Evolutionary conservation across 2,113 vertebrate genomes (phyloP).

Genomic region (Sigmodon hispidus): DNA sequence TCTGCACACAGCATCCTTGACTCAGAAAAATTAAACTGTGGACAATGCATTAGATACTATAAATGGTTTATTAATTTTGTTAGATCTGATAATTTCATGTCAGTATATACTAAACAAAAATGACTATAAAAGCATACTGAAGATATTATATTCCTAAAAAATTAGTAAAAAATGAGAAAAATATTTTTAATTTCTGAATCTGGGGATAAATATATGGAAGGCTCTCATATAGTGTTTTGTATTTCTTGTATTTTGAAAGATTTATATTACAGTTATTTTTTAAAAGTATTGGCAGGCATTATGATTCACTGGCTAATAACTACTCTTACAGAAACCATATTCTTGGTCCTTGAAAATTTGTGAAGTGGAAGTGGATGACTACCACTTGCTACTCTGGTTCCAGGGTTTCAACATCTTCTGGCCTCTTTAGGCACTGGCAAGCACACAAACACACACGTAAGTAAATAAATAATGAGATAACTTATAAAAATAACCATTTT

Average conservation of each 20-base stretch:
- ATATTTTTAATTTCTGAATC: not conserved
- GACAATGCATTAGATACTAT: not conserved
- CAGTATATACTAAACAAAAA: conserved; percentile 32
- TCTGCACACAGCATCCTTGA: not conserved
- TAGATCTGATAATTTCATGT: not conserved
- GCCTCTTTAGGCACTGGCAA: not conserved
- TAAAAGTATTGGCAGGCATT: too few species aligned
- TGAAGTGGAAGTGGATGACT: not conserved
- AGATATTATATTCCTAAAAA: conserved; percentile 1
- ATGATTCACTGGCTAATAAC: not conserved
- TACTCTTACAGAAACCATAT: not conserved
- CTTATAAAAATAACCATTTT: not conserved
- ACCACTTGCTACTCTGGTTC: not conserved
- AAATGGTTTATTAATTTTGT: conserved; percentile 16
- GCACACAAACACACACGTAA: fast-evolving
- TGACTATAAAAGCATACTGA: not conserved
- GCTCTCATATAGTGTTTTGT: not conserved
- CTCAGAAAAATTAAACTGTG: not conserved
- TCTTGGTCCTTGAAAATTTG: not conserved
- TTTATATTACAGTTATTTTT: not conserved
- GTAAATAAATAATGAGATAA: not conserved
- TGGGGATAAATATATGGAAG: not conserved
- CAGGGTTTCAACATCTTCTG: not conserved
- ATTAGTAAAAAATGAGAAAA: not conserved
- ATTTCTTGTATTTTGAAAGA: conserved; percentile 7